These are phyloP conservation scores for Aphrophora alni DNA, from an alignment of 2,888 invertebrate genomes.

Conservation along the genomic window DNA sequence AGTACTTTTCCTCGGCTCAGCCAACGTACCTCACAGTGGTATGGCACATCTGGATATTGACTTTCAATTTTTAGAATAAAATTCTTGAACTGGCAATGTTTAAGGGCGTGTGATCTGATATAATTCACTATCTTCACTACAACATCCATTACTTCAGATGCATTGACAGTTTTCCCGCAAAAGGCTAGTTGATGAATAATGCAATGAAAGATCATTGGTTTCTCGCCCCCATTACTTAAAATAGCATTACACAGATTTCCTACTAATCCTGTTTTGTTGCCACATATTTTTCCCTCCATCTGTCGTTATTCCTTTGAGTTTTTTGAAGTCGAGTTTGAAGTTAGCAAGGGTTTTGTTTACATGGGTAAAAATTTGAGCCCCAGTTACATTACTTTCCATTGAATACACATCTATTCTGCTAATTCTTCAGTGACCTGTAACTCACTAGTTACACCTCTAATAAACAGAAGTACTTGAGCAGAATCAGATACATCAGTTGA, in stretches of 20 bases:
- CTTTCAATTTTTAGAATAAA: constrained; percentile 32
- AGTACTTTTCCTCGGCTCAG: constrained; percentile 34
- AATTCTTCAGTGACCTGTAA: too few species aligned
- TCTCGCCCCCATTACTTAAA: not conserved
- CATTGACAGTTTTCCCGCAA: not conserved
- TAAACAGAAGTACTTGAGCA: too few species aligned
- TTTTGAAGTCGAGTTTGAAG: too few species aligned
- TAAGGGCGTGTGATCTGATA: constrained; percentile 28
- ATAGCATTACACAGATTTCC: not conserved
- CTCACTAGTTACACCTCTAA: too few species aligned
- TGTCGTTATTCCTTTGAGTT: too few species aligned
- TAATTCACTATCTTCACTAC: constrained; percentile 17
- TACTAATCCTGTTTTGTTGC: too few species aligned
- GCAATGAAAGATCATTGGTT: not conserved
- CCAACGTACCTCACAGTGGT: constrained; percentile 31
- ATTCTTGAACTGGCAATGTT: constrained; percentile 31
- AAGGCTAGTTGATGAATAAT: not conserved
- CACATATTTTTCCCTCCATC: too few species aligned
- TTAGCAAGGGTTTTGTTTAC: too few species aligned
- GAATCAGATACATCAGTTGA: too few species aligned
- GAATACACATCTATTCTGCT: too few species aligned
- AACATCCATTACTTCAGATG: not conserved
- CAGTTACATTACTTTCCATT: too few species aligned
- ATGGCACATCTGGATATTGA: constrained; percentile 25
- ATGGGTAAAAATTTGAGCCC: too few species aligned